A percentile compares a stretch with the other conserved stretches of the same genome.
Evolutionary conservation across 2,888 invertebrate species (phyloP).

Genomic region (Cerastoderma edule): DNA sequence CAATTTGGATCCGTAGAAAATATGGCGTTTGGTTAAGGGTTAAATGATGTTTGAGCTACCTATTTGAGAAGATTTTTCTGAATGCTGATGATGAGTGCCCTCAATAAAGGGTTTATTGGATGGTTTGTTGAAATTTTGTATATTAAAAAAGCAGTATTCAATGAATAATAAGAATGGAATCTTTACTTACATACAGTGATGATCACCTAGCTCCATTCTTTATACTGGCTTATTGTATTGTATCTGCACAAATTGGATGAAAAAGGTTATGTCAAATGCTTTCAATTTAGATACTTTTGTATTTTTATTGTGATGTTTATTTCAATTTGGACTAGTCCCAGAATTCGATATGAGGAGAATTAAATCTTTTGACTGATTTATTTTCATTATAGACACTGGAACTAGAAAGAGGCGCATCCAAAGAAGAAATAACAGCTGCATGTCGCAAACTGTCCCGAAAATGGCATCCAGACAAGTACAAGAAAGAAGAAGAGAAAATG

Average conservation of each 20-base stretch:
- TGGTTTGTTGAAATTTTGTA: no score
- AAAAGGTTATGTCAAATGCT: neutral
- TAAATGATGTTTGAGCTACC: no score
- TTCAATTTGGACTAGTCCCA: neutral
- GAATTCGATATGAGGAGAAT: neutral
- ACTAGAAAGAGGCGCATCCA: slow-evolving; percentile 88
- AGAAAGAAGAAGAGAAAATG: slow-evolving; percentile 88
- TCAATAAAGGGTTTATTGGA: no score
- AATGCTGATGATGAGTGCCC: no score
- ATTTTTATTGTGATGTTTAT: neutral
- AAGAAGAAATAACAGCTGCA: slow-evolving; percentile 92
- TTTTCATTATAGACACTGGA: slow-evolving; percentile 87
- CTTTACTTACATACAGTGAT: no score
- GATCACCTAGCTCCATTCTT: neutral
- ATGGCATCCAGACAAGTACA: slow-evolving; percentile 96
- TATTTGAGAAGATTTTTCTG: no score
- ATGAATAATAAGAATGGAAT: no score
- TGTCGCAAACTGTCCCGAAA: slow-evolving; percentile 93
- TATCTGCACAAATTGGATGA: neutral
- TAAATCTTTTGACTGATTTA: neutral
- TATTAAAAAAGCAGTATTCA: no score
- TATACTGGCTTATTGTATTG: neutral
- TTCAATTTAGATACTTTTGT: neutral
- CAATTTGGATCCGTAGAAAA: no score
- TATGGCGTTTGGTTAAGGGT: no score